Evolutionary conservation across 2,888 invertebrate species (phyloP).

Genomic region (Netelia inedita): DNA sequence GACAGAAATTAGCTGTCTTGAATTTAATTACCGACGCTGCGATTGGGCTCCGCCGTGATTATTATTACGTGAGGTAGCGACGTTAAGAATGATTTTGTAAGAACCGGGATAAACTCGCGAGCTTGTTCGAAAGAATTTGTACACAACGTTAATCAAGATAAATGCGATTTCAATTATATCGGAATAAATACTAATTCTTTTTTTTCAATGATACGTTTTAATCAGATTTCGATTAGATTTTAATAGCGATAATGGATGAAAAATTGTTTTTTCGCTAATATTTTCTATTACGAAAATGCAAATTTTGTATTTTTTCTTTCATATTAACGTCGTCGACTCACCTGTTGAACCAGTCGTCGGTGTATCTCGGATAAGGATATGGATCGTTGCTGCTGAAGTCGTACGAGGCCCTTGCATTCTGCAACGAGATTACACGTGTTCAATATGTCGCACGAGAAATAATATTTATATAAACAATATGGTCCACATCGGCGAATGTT

Average conservation of each 20-base stretch:
- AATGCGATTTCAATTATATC: too few species aligned
- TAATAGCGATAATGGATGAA: too few species aligned
- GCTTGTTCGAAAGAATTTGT: too few species aligned
- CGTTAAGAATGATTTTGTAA: too few species aligned
- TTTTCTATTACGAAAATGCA: too few species aligned
- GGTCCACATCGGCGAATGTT: background rate
- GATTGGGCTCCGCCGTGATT: background rate
- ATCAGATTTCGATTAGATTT: too few species aligned
- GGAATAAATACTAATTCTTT: too few species aligned
- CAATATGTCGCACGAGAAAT: constrained; percentile 11
- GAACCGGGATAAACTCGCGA: too few species aligned
- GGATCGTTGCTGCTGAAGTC: constrained; percentile 99
- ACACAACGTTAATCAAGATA: too few species aligned
- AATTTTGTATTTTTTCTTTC: background rate
- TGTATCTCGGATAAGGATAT: constrained; percentile 99
- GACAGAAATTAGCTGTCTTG: constrained; percentile 1
- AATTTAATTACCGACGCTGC: constrained; percentile 5
- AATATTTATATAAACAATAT: background rate
- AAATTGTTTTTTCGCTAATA: too few species aligned
- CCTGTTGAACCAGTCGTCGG: constrained; percentile 99
- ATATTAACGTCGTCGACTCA: constrained; percentile 84
- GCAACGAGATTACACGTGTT: constrained; percentile 78
- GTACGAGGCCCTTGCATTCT: constrained; percentile 99
- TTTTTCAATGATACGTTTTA: too few species aligned
- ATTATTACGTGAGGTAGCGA: background rate